phyloP scores from a whole-genome alignment of 2,113 vertebrate genomes.

The Oncorhynchus nerka region DNA sequence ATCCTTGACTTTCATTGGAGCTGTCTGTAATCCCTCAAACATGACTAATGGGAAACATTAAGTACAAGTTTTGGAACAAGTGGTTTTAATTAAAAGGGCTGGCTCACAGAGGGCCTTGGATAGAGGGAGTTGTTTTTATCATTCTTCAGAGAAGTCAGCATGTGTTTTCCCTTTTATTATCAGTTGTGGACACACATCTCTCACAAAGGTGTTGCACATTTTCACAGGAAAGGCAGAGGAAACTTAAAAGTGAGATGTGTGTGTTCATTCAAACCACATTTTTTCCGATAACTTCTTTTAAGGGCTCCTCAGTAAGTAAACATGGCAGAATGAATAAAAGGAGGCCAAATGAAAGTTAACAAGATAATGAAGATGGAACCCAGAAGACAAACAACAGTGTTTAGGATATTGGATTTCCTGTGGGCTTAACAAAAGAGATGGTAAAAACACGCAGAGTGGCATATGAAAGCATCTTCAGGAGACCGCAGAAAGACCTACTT shows the following conservation, averaged over 20 bases:
- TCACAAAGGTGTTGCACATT: constrained; percentile 37
- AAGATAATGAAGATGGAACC: constrained; percentile 17
- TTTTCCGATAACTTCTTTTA: constrained; percentile 14
- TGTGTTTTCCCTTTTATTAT: constrained; percentile 55
- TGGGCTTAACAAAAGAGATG: constrained; percentile 43
- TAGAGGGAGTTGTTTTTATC: constrained; percentile 48
- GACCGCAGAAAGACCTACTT: constrained; percentile 35
- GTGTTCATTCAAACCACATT: constrained; percentile 32
- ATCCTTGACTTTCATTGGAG: constrained; percentile 72
- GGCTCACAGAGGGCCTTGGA: constrained; percentile 56
- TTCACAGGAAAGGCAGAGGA: constrained; percentile 21
- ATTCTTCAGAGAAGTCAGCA: constrained; percentile 51
- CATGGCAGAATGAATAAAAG: constrained; percentile 18
- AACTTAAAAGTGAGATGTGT: constrained; percentile 32
- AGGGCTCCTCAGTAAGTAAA: constrained; percentile 15
- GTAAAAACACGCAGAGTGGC: constrained; percentile 57
- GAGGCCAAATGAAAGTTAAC: constrained; percentile 21
- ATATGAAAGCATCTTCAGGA: constrained; percentile 46
- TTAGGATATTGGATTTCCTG: constrained; percentile 42
- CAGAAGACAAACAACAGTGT: constrained; percentile 11
- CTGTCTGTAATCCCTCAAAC: constrained; percentile 77
- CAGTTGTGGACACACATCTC: constrained; percentile 33
- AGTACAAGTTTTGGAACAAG: constrained; percentile 67
- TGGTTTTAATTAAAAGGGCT: constrained; percentile 75
- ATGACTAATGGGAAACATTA: constrained; percentile 77